A percentile compares a stretch with the other conserved stretches of the same genome.
phyloP scores from a whole-genome alignment of 1,140 invertebrate species.

The Procambarus virginalis region DNA sequence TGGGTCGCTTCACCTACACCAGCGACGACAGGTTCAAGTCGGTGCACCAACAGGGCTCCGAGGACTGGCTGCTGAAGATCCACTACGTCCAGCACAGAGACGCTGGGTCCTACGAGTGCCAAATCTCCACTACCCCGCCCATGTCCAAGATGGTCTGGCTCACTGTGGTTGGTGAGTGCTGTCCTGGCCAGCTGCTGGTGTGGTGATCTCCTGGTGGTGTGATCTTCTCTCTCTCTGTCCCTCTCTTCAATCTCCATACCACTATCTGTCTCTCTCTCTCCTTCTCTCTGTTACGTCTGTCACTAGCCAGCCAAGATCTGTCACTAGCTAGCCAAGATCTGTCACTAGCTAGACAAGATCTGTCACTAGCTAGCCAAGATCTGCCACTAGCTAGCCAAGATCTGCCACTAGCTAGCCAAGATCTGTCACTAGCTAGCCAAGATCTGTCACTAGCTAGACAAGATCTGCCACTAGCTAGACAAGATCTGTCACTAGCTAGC shows the following conservation, averaged over 20 bases:
- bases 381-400: too few species aligned
- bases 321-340: too few species aligned
- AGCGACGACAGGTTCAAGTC: conserved; percentile 84
- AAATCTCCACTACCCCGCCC: conserved; percentile 89
- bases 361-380: too few species aligned
- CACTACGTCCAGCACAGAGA: conserved; percentile 85
- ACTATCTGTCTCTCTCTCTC: not conserved
- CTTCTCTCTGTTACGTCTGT: not conserved
- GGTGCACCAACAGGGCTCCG: conserved; percentile 76
- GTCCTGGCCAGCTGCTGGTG: not conserved
- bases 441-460: too few species aligned
- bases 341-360: too few species aligned
- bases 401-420: too few species aligned
- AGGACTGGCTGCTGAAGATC: conserved; percentile 80
- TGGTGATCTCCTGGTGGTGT: not conserved
- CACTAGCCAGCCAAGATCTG: too few species aligned
- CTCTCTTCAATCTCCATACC: not conserved
- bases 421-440: too few species aligned
- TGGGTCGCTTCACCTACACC: conserved; percentile 85
- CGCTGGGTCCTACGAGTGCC: conserved; percentile 90
- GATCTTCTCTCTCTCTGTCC: not conserved
- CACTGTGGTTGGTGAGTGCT: conserved; percentile 84
- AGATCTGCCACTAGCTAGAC: too few species aligned
- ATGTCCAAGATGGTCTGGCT: conserved; percentile 83
- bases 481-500: too few species aligned